These are phyloP conservation scores for Apaloderma vittatum DNA, from an alignment of 2,113 vertebrate genomes.

Conservation along the genomic window DNA sequence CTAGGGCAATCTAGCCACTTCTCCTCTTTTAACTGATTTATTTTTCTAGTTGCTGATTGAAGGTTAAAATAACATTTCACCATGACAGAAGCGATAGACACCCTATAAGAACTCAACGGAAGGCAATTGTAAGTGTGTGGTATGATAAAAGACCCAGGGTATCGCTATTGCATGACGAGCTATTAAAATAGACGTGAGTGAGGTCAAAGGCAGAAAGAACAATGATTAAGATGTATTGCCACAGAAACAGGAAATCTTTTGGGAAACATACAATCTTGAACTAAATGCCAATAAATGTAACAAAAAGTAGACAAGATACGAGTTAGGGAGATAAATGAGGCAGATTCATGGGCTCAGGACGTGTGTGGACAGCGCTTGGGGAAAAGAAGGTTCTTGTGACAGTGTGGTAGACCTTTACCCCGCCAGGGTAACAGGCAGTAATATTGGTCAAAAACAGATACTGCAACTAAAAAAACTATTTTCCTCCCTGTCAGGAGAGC, in stretches of 20 bases:
- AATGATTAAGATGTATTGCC: constrained; percentile 15
- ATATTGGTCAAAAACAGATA: neutral
- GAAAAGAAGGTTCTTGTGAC: neutral
- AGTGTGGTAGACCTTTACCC: neutral
- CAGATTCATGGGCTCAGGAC: neutral
- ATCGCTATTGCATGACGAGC: neutral
- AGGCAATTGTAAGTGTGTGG: neutral
- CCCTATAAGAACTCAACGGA: neutral
- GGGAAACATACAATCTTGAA: constrained; percentile 1
- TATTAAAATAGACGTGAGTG: neutral
- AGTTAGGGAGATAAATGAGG: neutral
- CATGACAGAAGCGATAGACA: neutral
- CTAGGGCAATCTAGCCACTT: neutral
- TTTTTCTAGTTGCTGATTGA: neutral
- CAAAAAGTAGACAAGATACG: neutral
- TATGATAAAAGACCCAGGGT: neutral
- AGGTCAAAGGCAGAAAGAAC: neutral
- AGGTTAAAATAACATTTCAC: neutral
- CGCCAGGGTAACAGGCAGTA: neutral
- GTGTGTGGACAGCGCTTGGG: neutral
- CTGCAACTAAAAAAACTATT: neutral
- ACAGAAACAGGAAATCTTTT: constrained; percentile 16
- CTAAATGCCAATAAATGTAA: constrained; percentile 33
- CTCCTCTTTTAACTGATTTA: neutral
- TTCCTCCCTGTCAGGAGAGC: neutral